Evolutionary conservation across 2,888 invertebrate genomes (phyloP), one percentile per base, ranked within the genome.

Genomic region (Scotopteryx bipunctaria): DNA sequence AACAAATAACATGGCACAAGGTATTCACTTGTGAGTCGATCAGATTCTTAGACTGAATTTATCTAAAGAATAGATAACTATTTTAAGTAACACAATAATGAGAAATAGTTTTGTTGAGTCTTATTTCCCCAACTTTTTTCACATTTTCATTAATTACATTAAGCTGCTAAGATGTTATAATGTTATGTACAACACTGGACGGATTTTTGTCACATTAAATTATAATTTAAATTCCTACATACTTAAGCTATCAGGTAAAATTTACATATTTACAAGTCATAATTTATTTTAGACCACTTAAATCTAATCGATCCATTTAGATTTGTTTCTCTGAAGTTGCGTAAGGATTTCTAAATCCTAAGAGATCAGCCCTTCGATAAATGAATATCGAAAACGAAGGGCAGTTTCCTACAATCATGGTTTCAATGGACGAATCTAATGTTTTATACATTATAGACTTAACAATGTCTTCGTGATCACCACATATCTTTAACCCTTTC

Each of bases 401-500:
- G 23, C 9, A 23, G 25, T 40, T 40, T 6, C 14, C 6, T 35
- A 9, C 27, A 27, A n/a, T 5, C 9, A 29, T 23, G 5, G 16
- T 13, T 46, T 40, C 40, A 17, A 19, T 33, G 11, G 14, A 40
- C 14, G 15, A 29, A 6, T 27, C 33, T 15, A 8, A 35, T 35
- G 11, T n/a, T 4, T 17, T 40, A 27, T 23, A n/a, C 15, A 27
- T 11, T 42, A n/a, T 37, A n/a, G 11, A 4, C 9, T 17, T 37
- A 35, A 1, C 15, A 37, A 13, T 40, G 32, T 27, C 25, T 38
- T 44, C 15, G 25, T 60, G 48, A 63, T 91, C 82, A 92, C 92
- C 92, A 92, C 92, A 92, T 91, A 53, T 92, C 92, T 66, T 91
- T 91, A 15, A 91, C 84, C 71, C 91, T 81, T 66, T 91, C 92